Evolutionary conservation across 2,797 vertebrate species (phyloP), one percentile per base, ranked within the genome.

Genomic region (Tauraco hartlaubi): DNA sequence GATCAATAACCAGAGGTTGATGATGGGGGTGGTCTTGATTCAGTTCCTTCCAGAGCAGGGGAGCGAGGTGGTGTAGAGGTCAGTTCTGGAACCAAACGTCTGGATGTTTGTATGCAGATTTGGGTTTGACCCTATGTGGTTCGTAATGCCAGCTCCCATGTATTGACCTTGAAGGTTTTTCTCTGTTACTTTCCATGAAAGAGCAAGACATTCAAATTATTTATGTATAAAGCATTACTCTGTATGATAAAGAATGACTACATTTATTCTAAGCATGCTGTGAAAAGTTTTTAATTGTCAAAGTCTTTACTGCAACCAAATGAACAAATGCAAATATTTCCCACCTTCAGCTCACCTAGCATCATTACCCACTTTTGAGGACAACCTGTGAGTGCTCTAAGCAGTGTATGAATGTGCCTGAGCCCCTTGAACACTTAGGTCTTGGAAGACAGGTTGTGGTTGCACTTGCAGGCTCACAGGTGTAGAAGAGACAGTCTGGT

Each of bases 151-250:
- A 91, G 37, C 87, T 94, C 87, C 90, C 92, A 77, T 77, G 56
- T 97, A 95, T 88, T 92, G 95, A 97, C 96, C 96, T 97, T 97
- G 95, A 88, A 97, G 97, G 96, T 96, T 97, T 95, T 96, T 93
- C 87, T 88, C 62, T 81, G 96, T 97, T 97, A 97, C 97, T 98
- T 98, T 98, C 97, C 52, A 0, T 98, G 97, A 97, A 98, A 98
- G 97, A 97, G 28, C 23, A 0, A 97, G 84, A 94, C 84, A 82
- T 94, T 96, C 23, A 64, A 67, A 85, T 84, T 94, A 97, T 96
- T 96, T 97, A 97, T 97, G 73, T 94, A 37, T 80, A 63, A 91
- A 69, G 44, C 22, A 1, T 69, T 83, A 86, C 37, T 92, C 78
- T 79, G 9, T 91, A 61, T 86, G 48, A 67, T 84, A 92, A 96